Base-by-base conservation (phyloP, 2,888 invertebrate genomes). In the Anthophora plumipes region DNA sequence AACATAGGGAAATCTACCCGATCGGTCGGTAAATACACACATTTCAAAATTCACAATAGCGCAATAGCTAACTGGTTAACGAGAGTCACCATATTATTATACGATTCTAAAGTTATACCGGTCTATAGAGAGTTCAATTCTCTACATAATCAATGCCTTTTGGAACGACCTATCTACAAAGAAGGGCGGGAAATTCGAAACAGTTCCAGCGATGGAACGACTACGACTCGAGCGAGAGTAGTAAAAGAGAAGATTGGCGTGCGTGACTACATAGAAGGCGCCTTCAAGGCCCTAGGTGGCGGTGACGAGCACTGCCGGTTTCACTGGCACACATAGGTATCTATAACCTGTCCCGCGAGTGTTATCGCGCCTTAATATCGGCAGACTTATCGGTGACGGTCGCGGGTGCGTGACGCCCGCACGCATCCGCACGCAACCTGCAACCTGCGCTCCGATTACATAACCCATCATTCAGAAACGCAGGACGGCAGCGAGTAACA, bases 391-490 rank as follows among this genome's bases (percentile, higher is more conserved):
- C 75, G 69, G 25, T 22, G 39, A 9, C 25, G 41, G 50, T 60
- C 11, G 75, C 61, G 60, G n/a, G 48, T 63, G 68, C 68, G 54
- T 69, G 66, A 57, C 75, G 64, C 57, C 12, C 14, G 22, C 50
- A 64, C 59, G 70, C 76, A 64, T 70, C 25, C 61, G 59, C 68
- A 63, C 7, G 61, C 59, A 46, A 74, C 37, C 50, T 55, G 64
- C 59, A 67, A 74, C 60, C 60, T 74, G 74, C 60, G 50, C 43
- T 50, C 14, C 52, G 67, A 80, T 84, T 84, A 72, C 80, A 71
- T 77, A 83, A 83, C 72, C 22, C 77, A 57, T 82, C 82, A 70
- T 80, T 69, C 66, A 67, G 63, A 76, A 69, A 69, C 55, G 25
- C 57, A 57, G n/a, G n/a, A 41, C 41, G 72, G 52, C 66, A 43